Evolutionary conservation across 2,888 invertebrate species (phyloP).

Genomic region (Trichopria drosophilae): DNA sequence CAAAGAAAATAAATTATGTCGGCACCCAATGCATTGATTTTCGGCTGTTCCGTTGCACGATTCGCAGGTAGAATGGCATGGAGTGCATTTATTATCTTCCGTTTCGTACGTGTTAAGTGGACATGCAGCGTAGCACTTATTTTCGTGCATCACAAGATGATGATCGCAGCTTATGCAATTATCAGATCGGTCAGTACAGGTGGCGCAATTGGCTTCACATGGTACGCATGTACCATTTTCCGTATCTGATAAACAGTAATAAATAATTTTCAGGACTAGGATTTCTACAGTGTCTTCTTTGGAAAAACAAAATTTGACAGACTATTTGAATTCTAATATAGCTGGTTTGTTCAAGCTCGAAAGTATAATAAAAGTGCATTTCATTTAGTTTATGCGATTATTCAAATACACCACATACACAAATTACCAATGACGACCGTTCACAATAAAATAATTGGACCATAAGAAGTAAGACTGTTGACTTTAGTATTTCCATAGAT

Average conservation of each 20-base stretch:
- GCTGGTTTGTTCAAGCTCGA: too few species aligned
- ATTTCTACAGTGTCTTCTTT: too few species aligned
- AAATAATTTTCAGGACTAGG: too few species aligned
- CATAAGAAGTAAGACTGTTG: too few species aligned
- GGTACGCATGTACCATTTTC: slow-evolving; percentile 78
- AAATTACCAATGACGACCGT: too few species aligned
- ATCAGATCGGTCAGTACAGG: slow-evolving; percentile 80
- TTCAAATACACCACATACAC: too few species aligned
- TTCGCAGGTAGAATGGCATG: slow-evolving; percentile 78
- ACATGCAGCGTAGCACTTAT: slow-evolving; percentile 82
- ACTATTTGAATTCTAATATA: too few species aligned
- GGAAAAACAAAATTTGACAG: too few species aligned
- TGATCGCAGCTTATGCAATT: slow-evolving; percentile 87
- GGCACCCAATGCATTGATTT: slow-evolving; percentile 81
- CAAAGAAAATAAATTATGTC: slow-evolving; percentile 70
- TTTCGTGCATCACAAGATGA: slow-evolving; percentile 80
- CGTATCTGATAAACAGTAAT: slow-evolving; percentile 60
- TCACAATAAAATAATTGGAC: too few species aligned
- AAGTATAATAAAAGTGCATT: too few species aligned
- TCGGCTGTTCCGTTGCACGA: slow-evolving; percentile 79
- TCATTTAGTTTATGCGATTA: too few species aligned
- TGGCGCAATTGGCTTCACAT: slow-evolving; percentile 84
- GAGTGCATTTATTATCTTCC: slow-evolving; percentile 80
- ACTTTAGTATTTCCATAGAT: too few species aligned
- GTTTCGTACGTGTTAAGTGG: slow-evolving; percentile 82